These are phyloP conservation scores for Xenopus laevis DNA, from an alignment of 2,113 vertebrate species.

Conservation along the genomic window DNA sequence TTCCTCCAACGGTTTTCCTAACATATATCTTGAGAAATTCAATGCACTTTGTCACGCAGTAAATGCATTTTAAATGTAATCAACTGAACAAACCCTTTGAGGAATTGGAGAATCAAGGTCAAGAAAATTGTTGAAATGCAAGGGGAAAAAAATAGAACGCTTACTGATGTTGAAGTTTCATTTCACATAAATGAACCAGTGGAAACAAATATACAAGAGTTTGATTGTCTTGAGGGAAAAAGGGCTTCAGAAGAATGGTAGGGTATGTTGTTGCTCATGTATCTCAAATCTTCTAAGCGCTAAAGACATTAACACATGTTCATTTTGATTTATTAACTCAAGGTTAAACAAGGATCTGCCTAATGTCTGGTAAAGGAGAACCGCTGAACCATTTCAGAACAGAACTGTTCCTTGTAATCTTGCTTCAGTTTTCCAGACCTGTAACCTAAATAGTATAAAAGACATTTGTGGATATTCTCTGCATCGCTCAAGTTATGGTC, in stretches of 20 bases:
- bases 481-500: no score
- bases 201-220: background rate
- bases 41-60: background rate
- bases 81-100: background rate
- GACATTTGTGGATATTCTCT: no score
- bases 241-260: background rate
- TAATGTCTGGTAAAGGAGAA: no score
- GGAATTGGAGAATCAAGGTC: background rate
- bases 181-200: background rate
- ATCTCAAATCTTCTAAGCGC: background rate
- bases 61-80: conserved; percentile 6
- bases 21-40: background rate
- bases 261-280: background rate
- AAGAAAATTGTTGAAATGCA: background rate
- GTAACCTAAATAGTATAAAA: no score
- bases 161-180: background rate
- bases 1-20: background rate
- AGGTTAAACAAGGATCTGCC: no score
- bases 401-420: no score
- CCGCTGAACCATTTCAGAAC: no score
- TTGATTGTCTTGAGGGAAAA: background rate
- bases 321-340: background rate
- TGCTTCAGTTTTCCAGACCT: no score
- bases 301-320: background rate
- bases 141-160: background rate